These are phyloP conservation scores for Gasteruption jaculator DNA, from an alignment of 2,888 invertebrate species.

Conservation along the genomic window DNA sequence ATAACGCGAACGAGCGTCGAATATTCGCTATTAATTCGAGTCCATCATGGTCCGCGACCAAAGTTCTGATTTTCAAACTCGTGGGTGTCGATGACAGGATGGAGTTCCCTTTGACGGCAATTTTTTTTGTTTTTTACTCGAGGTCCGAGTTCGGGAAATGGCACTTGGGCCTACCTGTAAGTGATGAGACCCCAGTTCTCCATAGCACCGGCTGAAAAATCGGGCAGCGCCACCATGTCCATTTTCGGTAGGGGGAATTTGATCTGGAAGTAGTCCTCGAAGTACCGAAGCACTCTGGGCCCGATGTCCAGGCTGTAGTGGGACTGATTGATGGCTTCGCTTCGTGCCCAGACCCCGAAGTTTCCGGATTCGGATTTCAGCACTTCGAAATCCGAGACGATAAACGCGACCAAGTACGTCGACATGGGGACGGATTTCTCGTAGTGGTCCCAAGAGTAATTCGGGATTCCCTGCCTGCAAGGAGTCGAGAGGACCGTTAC, in stretches of 20 bases:
- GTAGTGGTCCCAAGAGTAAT: constrained; percentile 75
- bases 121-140: too few relatives aligned
- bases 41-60: too few relatives aligned
- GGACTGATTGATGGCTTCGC: constrained; percentile 69
- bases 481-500: background rate
- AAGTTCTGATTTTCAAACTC: too few relatives aligned
- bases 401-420: constrained; percentile 85
- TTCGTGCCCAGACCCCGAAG: constrained; percentile 71
- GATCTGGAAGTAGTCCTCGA: constrained; percentile 74
- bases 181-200: constrained; percentile 90
- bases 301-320: constrained; percentile 75
- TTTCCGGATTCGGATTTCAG: constrained; percentile 39
- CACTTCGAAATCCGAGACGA: constrained; percentile 69
- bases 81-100: too few relatives aligned
- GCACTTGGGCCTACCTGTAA: constrained; percentile 57
- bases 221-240: constrained; percentile 90
- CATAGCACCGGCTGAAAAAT: constrained; percentile 88
- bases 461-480: constrained; percentile 55
- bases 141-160: too few relatives aligned
- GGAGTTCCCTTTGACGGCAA: too few relatives aligned
- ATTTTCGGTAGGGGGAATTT: constrained; percentile 78
- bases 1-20: too few relatives aligned
- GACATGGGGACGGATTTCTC: constrained; percentile 78
- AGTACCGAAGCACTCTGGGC: constrained; percentile 67
- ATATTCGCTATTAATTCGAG: too few relatives aligned